phyloP scores from a whole-genome alignment of 2,888 invertebrate species.

The Caenorhabditis sp. region DNA sequence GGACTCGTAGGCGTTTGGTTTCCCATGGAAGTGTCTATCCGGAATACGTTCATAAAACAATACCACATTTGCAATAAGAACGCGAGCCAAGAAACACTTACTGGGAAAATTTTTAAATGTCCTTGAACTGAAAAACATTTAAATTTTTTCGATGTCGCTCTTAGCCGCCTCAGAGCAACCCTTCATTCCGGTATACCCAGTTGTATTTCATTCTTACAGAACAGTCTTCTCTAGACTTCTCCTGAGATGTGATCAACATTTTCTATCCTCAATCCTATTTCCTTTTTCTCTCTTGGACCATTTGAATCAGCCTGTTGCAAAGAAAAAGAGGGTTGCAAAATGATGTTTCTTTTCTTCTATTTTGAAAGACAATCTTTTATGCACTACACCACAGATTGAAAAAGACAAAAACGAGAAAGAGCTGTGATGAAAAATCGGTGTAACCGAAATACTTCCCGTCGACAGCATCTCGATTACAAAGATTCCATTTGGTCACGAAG shows the following conservation, averaged over 20 bases:
- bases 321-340: conserved; percentile 30
- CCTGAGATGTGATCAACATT: conserved; percentile 12
- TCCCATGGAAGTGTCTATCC: no score
- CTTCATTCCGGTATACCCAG: background rate
- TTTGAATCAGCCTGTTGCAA: conserved; percentile 27
- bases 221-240: no score
- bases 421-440: conserved; percentile 62
- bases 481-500: conserved; percentile 60
- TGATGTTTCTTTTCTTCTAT: conserved; percentile 23
- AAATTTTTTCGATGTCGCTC: no score
- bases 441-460: conserved; percentile 64
- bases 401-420: conserved; percentile 29
- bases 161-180: no score
- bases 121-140: no score
- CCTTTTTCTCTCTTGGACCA: no score
- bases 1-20: no score
- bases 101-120: no score
- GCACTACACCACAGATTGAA: conserved; percentile 52
- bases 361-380: conserved; percentile 54
- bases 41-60: no score
- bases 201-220: background rate
- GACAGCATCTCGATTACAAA: conserved; percentile 61
- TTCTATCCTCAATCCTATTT: conserved; percentile 4
- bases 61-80: no score
- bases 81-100: no score